phyloP scores from a whole-genome alignment of 2,888 invertebrate species.

The Argyresthia goedartella region DNA sequence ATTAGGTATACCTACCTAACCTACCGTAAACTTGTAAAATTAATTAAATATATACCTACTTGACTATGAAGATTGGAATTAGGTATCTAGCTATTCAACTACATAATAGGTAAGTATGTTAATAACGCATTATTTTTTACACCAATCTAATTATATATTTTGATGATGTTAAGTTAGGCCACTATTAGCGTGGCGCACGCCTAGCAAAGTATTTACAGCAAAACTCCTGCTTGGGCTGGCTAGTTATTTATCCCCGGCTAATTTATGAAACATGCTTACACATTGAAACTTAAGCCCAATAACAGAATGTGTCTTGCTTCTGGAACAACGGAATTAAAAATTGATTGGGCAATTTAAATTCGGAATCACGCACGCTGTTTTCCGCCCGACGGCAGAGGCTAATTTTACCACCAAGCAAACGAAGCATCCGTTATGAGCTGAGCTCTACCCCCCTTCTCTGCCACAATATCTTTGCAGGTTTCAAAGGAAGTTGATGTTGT shows the following conservation, averaged over 20 bases:
- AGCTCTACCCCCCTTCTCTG: slow-evolving; percentile 11
- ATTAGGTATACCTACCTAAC: no score
- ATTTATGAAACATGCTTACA: neutral
- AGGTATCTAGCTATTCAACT: no score
- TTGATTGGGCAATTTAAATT: slow-evolving; percentile 60
- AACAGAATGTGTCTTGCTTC: slow-evolving; percentile 1
- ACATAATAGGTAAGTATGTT: no score
- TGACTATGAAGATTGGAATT: no score
- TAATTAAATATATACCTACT: no score
- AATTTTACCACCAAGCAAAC: slow-evolving; percentile 25
- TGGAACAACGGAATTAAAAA: slow-evolving; percentile 50
- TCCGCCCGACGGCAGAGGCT: slow-evolving; percentile 27
- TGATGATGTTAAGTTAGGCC: no score
- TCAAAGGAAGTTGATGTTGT: neutral
- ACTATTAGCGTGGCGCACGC: no score
- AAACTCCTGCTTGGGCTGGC: neutral
- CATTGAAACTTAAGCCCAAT: slow-evolving; percentile 2
- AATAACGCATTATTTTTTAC: no score
- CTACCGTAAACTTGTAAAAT: no score
- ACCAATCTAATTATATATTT: no score
- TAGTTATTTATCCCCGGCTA: neutral
- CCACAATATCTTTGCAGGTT: neutral
- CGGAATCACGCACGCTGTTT: slow-evolving; percentile 45
- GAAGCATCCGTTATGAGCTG: slow-evolving; percentile 21
- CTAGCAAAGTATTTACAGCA: neutral